Conservation (phyloP, 2,113 vertebrate species). For the Tychaedon coryphoeus region DNA sequence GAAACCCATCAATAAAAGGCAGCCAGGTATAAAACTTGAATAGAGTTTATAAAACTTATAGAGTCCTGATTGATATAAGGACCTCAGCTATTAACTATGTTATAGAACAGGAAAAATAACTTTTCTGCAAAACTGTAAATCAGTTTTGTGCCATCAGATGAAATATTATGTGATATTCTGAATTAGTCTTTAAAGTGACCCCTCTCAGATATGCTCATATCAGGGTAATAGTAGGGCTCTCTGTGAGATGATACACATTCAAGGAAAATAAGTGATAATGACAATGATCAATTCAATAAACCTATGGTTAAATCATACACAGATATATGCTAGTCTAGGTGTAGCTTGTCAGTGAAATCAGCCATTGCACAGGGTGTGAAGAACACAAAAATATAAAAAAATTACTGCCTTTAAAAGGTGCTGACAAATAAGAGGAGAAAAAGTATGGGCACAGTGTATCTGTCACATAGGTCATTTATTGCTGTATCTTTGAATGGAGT, state of each 20-base stretch:
- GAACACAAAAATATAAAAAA: background rate
- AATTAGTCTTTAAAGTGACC: slow-evolving; percentile 16
- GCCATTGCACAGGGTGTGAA: background rate
- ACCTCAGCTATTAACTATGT: background rate
- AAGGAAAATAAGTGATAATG: slow-evolving; percentile 2
- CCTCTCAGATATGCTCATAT: background rate
- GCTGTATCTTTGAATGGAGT: background rate
- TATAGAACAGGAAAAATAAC: background rate
- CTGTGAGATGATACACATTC: background rate
- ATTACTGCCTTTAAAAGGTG: background rate
- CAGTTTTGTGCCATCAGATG: background rate
- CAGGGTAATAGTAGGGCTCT: background rate
- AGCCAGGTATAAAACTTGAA: background rate
- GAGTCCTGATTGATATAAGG: background rate
- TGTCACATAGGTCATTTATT: background rate
- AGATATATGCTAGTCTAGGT: background rate
- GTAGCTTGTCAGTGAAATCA: slow-evolving; percentile 18
- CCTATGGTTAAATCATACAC: background rate
- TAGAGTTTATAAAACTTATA: no score
- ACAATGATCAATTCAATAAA: background rate
- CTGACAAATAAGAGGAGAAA: background rate
- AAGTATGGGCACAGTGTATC: background rate
- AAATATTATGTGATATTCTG: background rate
- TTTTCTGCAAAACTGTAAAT: background rate
- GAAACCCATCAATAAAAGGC: background rate